Percentiles rank a stretch among this genome's conserved stretches.
These are phyloP conservation scores for Lasaia peninsularis DNA, from an alignment of 1,140 invertebrate genomes.

Conservation along the genomic window DNA sequence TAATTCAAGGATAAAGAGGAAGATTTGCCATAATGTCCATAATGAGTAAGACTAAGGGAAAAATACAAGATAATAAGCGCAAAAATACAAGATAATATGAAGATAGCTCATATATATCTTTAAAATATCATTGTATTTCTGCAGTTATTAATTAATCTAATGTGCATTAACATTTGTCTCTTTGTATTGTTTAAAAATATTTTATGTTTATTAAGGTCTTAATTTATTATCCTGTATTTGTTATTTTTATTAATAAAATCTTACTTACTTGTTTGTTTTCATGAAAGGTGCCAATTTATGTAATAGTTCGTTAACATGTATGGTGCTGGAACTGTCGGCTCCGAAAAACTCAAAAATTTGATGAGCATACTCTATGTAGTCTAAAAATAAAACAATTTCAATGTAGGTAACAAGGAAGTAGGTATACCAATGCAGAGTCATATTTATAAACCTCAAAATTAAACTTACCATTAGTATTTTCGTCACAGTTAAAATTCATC, in stretches of 20 bases:
- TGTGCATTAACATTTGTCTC: no score
- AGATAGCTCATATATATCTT: no score
- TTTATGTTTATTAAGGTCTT: no score
- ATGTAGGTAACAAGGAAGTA: constrained; percentile 37
- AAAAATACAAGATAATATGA: no score
- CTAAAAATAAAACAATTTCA: constrained; percentile 51
- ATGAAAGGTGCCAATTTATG: constrained; percentile 65
- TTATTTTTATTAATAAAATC: not conserved
- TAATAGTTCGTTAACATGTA: constrained; percentile 59
- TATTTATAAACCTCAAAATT: constrained; percentile 48
- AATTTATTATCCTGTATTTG: not conserved
- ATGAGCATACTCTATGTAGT: constrained; percentile 57
- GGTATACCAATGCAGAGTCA: constrained; percentile 56
- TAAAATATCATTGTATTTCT: no score
- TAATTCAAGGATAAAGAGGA: no score
- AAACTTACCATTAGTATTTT: constrained; percentile 50
- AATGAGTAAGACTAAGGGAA: no score
- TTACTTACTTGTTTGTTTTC: constrained; percentile 64
- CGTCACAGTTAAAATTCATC: constrained; percentile 51
- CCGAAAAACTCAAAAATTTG: constrained; percentile 67
- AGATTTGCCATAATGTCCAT: no score
- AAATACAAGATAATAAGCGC: no score
- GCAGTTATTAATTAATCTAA: no score
- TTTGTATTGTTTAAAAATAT: no score
- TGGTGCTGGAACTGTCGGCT: constrained; percentile 42